Conservation (phyloP, 2,888 invertebrate genomes). For the Philopedon plagiatum region DNA sequence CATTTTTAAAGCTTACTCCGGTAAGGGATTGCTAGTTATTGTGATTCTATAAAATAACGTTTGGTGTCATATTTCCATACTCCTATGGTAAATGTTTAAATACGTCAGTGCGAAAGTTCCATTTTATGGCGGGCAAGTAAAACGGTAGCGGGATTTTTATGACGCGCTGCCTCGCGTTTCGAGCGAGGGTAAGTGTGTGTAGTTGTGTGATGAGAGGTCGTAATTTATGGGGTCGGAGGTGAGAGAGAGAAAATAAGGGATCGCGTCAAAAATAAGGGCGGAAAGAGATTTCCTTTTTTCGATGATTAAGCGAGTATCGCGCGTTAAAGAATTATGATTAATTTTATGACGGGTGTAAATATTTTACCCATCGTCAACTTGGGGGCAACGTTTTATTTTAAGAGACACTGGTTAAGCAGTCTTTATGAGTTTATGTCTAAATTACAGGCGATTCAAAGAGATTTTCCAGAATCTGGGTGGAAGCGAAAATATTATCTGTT, state of each 20-base stretch:
- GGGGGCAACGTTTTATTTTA: no score
- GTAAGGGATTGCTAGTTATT: no score
- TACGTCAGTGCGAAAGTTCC: constrained; percentile 28
- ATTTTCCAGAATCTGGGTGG: no score
- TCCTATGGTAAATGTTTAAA: neutral
- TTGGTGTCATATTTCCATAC: neutral
- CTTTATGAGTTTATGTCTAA: no score
- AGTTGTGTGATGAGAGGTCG: constrained; percentile 53
- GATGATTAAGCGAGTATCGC: neutral
- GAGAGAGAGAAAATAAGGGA: constrained; percentile 46
- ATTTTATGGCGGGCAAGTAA: constrained; percentile 38
- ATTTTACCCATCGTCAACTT: no score
- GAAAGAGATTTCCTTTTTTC: neutral
- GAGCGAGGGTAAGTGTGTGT: constrained; percentile 51
- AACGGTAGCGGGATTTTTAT: constrained; percentile 48
- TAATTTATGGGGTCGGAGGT: constrained; percentile 52
- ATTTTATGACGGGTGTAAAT: no score
- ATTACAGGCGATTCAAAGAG: no score
- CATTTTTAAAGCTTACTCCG: no score
- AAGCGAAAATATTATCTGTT: no score
- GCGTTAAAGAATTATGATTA: no score
- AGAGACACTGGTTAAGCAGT: no score
- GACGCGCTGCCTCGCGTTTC: constrained; percentile 44
- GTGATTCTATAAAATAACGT: no score
- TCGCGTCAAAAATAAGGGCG: constrained; percentile 20